A percentile compares a stretch with the other conserved stretches of the same genome.
Evolutionary conservation across 2,888 invertebrate species (phyloP).

Genomic region (Xanthostigma xanthostigma): DNA sequence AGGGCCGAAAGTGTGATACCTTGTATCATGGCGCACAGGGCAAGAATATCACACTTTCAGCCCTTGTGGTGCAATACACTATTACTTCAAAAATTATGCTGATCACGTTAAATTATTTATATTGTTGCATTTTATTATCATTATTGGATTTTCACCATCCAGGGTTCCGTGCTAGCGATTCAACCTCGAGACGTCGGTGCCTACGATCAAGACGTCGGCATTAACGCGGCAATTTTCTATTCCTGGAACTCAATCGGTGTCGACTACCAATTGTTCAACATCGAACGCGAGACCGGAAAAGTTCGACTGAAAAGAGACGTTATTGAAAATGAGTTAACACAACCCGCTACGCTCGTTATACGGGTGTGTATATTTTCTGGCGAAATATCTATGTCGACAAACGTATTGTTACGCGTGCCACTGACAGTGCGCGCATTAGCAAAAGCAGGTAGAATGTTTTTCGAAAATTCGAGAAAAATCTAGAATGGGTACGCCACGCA

Average conservation of each 20-base stretch:
- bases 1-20: no score
- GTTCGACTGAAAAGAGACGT: conserved; percentile 42
- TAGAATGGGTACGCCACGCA: no score
- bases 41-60: no score
- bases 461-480: no score
- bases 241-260: conserved; percentile 44
- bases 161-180: conserved; percentile 49
- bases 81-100: no score
- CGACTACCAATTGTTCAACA: conserved; percentile 45
- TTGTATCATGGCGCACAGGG: no score
- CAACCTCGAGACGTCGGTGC: conserved; percentile 62
- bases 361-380: conserved; percentile 36
- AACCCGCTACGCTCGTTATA: conserved; percentile 65
- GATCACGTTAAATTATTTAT: no score
- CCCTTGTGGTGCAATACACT: no score
- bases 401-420: background rate
- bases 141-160: conserved; percentile 4
- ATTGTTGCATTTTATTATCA: no score
- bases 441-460: no score
- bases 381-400: no score
- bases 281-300: conserved; percentile 49
- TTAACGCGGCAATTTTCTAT: conserved; percentile 59
- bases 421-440: no score
- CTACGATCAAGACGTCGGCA: conserved; percentile 66
- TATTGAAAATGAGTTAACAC: conserved; percentile 42